Evolutionary conservation across 2,888 invertebrate genomes (phyloP).

Genomic region (Myopa testacea): DNA sequence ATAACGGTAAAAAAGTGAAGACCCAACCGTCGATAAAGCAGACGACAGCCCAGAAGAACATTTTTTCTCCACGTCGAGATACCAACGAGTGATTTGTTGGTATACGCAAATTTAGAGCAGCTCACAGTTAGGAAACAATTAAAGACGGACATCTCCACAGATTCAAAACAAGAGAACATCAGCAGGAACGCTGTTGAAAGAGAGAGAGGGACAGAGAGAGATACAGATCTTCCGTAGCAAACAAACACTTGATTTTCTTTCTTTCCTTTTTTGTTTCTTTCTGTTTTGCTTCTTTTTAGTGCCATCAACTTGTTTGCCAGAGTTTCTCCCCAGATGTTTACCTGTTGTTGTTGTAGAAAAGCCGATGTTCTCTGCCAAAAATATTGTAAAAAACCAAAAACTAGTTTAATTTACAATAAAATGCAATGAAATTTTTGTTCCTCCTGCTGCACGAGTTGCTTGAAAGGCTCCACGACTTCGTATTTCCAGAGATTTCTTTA

Average conservation of each 20-base stretch:
- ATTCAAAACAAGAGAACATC: background rate
- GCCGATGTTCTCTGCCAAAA: background rate
- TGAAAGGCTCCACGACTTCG: background rate
- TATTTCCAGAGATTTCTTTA: background rate
- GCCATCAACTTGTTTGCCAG: conserved; percentile 8
- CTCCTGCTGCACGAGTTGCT: background rate
- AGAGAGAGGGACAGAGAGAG: background rate
- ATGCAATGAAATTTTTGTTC: background rate
- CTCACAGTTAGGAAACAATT: conserved; percentile 5
- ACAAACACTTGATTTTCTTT: background rate
- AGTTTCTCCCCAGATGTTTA: conserved; percentile 26
- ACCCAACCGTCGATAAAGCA: conserved; percentile 18
- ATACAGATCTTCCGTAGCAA: background rate
- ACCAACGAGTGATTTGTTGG: background rate
- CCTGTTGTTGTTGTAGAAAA: conserved; percentile 11
- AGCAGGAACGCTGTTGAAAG: no score
- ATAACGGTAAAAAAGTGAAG: conserved; percentile 33
- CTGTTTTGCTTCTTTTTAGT: background rate
- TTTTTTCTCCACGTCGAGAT: background rate
- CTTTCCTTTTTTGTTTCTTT: background rate
- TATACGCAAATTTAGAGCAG: conserved; percentile 15
- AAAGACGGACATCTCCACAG: no score
- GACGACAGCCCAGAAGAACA: background rate
- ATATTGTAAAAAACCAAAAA: background rate
- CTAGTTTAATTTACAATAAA: background rate